phyloP scores from a whole-genome alignment of 2,797 vertebrate genomes.

The Falco columbarius region DNA sequence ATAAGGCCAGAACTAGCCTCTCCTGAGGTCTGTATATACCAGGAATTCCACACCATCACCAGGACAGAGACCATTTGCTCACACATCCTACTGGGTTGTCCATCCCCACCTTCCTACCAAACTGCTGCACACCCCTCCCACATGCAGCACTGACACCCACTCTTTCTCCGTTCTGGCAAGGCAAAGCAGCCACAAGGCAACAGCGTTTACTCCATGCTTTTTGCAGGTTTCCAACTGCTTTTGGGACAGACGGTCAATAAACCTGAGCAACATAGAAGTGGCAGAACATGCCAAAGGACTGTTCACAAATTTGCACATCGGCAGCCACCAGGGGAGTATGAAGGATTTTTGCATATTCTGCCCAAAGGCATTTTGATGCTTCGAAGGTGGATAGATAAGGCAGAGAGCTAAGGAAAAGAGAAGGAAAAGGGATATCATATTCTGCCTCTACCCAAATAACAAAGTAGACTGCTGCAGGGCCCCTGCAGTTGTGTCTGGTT shows the following conservation, averaged over 20 bases:
- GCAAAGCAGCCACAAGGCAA: background rate
- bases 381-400: background rate
- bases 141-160: fast-evolving
- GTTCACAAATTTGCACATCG: background rate
- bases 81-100: fast-evolving
- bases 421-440: background rate
- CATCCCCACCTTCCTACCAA: background rate
- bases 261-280: background rate
- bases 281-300: background rate
- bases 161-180: background rate
- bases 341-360: background rate
- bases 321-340: background rate
- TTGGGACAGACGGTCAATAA: background rate
- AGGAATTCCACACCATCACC: background rate
- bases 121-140: background rate
- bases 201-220: background rate
- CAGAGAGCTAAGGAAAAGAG: background rate
- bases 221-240: background rate
- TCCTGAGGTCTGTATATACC: background rate
- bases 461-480: background rate
- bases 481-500: background rate
- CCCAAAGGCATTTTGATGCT: background rate
- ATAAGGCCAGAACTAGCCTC: background rate
- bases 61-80: background rate
- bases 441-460: background rate